Evolutionary conservation across 2,888 invertebrate genomes (phyloP), one percentile per base, ranked within the genome.

Genomic region (Geophilus truncorum): DNA sequence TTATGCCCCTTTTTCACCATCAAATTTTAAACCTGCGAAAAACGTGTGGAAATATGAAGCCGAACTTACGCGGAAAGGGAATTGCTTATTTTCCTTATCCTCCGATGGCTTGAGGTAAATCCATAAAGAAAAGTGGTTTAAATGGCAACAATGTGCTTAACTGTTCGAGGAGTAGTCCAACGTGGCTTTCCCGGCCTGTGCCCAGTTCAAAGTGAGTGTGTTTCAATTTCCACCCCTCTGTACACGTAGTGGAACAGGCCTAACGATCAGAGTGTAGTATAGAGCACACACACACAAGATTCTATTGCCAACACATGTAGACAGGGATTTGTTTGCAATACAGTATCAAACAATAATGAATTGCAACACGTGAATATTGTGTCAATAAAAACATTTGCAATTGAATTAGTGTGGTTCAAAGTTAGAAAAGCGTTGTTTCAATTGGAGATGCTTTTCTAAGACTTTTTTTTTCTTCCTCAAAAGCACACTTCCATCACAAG

Each of bases 141-240:
- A 70, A 70, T 70, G 25, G 70, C 25, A 28, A 70, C 70, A 70
- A 70, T 70, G 70, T 70, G 70, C 70, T 28, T 70, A 28, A 70
- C 70, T 70, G 70, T 70, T 70, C 28, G 70, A 70, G 57, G 70
- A 70, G 70, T 70, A 70, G 70, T 70, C 70, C 70, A 70, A 70
- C 70, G 70, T 70, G 70, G 70, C 70, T 70, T 70, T 70, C 70
- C 70, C 28, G 70, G 70, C 70, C 70, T 70, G 70, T 70, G 70
- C 70, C 70, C 70, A 70, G 70, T 70, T 70, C 70, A 70, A 70
- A 70, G 70, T 70, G 70, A 70, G 70, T 70, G 70, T 70, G 70
- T 70, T 70, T 70, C 70, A 70, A 70, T 70, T 70, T 70, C 70
- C 70, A 70, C 28, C 70, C 70, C 70, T 70, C 70, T 70, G 15